Evolutionary conservation across 2,888 invertebrate species (phyloP).

Genomic region (Psylliodes chrysocephalus): DNA sequence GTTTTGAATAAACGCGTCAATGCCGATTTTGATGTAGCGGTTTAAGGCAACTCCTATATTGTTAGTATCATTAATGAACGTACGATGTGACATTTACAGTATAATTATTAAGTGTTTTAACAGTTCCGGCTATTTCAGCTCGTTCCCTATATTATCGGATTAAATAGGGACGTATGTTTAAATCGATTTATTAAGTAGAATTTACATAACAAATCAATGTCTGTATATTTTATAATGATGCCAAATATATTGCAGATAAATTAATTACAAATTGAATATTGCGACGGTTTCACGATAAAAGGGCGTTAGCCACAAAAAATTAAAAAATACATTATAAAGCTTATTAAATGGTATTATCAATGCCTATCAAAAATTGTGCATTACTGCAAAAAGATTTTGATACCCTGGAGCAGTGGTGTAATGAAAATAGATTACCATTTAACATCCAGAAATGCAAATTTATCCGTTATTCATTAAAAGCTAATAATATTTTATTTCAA

Average conservation of each 20-base stretch:
- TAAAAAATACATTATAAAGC: no score
- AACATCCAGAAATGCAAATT: no score
- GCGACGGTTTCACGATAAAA: no score
- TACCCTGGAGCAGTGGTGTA: no score
- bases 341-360: no score
- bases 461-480: no score
- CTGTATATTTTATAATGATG: background rate
- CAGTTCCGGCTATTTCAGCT: background rate
- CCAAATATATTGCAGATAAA: background rate
- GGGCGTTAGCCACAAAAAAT: no score
- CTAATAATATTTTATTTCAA: no score
- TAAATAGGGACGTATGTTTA: background rate
- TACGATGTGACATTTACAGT: background rate
- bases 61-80: background rate
- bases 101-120: background rate
- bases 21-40: background rate
- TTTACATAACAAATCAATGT: background rate
- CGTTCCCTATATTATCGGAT: background rate
- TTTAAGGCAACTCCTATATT: background rate
- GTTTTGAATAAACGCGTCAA: background rate
- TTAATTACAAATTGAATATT: no score
- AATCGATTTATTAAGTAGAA: background rate
- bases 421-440: no score
- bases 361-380: no score
- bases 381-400: no score